These are phyloP conservation scores for Cyclopterus lumpus DNA, from an alignment of 2,797 vertebrate genomes.

Conservation along the genomic window DNA sequence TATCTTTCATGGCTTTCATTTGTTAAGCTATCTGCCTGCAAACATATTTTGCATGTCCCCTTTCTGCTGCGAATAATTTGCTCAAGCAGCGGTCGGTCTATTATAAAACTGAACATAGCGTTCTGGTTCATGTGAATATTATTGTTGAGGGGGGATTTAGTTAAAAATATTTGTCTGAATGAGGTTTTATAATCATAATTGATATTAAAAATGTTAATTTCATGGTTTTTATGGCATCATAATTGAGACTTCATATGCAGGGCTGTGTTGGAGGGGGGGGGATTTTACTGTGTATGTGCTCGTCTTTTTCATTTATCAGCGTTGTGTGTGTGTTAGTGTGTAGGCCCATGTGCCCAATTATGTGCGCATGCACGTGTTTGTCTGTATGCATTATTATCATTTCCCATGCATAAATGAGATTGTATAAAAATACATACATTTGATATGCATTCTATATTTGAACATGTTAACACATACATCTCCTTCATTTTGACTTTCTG, in stretches of 20 bases:
- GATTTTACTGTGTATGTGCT: slow-evolving; percentile 7
- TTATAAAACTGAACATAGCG: slow-evolving; percentile 38
- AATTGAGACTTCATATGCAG: slow-evolving; percentile 16
- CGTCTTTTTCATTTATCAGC: slow-evolving; percentile 28
- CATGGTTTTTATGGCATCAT: slow-evolving; percentile 24
- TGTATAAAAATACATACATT: slow-evolving; percentile 11
- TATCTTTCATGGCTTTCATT: slow-evolving; percentile 79
- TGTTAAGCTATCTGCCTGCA: slow-evolving; percentile 73
- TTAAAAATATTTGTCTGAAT: slow-evolving; percentile 23
- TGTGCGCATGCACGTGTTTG: slow-evolving; percentile 5
- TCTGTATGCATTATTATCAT: slow-evolving; percentile 1
- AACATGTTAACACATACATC: slow-evolving; percentile 25
- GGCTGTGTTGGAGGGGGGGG: slow-evolving; percentile 5
- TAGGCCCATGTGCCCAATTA: neutral
- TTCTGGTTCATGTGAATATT: slow-evolving; percentile 35
- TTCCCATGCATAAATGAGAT: slow-evolving; percentile 18
- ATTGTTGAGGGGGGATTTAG: slow-evolving; percentile 11
- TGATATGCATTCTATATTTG: slow-evolving; percentile 25
- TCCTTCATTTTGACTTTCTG: neutral
- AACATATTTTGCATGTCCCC: slow-evolving; percentile 72
- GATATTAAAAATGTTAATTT: slow-evolving; percentile 32
- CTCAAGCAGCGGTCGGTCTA: slow-evolving; percentile 44
- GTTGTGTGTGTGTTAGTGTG: slow-evolving; percentile 1
- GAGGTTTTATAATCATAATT: slow-evolving; percentile 29
- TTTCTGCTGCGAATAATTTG: slow-evolving; percentile 56